A percentile compares a stretch with the other conserved stretches of the same genome.
These are phyloP conservation scores for Encarsia formosa DNA, from an alignment of 2,888 invertebrate species.

Conservation along the genomic window DNA sequence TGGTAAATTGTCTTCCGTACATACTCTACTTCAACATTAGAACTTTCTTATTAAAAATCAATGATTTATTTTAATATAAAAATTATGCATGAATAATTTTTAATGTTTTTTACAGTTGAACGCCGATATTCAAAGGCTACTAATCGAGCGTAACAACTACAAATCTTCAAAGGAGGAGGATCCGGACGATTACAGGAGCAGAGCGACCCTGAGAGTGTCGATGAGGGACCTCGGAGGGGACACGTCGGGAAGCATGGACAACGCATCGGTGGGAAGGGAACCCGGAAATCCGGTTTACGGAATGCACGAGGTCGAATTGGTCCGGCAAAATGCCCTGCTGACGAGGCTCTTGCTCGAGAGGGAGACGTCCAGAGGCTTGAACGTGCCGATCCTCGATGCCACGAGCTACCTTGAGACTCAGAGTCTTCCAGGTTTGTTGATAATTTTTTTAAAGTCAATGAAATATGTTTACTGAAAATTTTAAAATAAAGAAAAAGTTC, in stretches of 20 bases:
- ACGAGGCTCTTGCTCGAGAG: conserved; percentile 72
- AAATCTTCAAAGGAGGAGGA: conserved; percentile 6
- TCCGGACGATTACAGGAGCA: not conserved
- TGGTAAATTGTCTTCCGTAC: too few relatives aligned
- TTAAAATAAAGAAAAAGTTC: too few relatives aligned
- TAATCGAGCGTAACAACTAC: conserved; percentile 12
- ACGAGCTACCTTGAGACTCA: conserved; percentile 67
- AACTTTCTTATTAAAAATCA: not conserved
- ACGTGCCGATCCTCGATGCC: conserved; percentile 35
- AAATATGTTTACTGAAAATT: too few relatives aligned
- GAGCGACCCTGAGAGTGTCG: not conserved
- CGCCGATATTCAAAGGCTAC: conserved; percentile 10
- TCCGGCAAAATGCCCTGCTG: conserved; percentile 66
- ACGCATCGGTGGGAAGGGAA: not conserved
- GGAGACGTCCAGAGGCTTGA: conserved; percentile 54
- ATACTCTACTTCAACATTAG: too few relatives aligned
- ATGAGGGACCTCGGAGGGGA: conserved; percentile 12
- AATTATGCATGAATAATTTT: not conserved
- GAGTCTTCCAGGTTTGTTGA: conserved; percentile 80
- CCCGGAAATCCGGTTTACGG: conserved; percentile 30
- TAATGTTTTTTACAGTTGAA: not conserved
- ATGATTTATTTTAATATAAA: not conserved
- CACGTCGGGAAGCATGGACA: conserved; percentile 15
- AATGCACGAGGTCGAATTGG: conserved; percentile 42
- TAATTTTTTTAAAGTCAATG: too few relatives aligned